phyloP scores from a whole-genome alignment of 92 coral and sea anemone genomes.

The Actinostola sp. region DNA sequence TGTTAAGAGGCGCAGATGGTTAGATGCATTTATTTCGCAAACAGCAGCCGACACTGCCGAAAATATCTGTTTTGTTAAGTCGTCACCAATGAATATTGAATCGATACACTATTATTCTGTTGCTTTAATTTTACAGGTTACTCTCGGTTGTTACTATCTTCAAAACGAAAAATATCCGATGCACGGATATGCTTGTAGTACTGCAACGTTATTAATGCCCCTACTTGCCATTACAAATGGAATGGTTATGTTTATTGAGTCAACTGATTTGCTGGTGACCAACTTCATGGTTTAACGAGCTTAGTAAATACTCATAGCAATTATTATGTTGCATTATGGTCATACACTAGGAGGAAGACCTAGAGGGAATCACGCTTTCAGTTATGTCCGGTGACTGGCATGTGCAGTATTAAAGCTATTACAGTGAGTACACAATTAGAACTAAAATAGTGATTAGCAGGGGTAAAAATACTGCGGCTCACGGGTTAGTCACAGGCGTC shows the following conservation, averaged over 20 bases:
- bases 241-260: constrained; percentile 28
- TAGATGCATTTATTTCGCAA: too few species aligned
- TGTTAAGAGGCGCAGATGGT: too few species aligned
- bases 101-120: too few species aligned
- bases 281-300: constrained; percentile 45
- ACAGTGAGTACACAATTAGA: constrained; percentile 31
- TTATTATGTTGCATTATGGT: constrained; percentile 69
- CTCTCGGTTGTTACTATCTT: constrained; percentile 48
- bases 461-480: too few species aligned
- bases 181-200: constrained; percentile 44
- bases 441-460: background rate
- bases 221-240: constrained; percentile 31
- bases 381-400: constrained; percentile 62
- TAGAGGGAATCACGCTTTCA: constrained; percentile 51
- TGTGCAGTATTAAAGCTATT: constrained; percentile 58
- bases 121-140: constrained; percentile 36
- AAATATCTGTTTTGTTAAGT: too few species aligned
- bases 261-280: constrained; percentile 53
- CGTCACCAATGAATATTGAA: too few species aligned
- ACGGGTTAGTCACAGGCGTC: too few species aligned
- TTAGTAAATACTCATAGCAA: constrained; percentile 46
- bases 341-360: constrained; percentile 37
- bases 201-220: constrained; percentile 38
- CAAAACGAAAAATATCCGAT: constrained; percentile 43
- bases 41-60: too few species aligned